Base-by-base conservation (phyloP, 2,113 vertebrate species). In the Embiotoca jacksoni region DNA sequence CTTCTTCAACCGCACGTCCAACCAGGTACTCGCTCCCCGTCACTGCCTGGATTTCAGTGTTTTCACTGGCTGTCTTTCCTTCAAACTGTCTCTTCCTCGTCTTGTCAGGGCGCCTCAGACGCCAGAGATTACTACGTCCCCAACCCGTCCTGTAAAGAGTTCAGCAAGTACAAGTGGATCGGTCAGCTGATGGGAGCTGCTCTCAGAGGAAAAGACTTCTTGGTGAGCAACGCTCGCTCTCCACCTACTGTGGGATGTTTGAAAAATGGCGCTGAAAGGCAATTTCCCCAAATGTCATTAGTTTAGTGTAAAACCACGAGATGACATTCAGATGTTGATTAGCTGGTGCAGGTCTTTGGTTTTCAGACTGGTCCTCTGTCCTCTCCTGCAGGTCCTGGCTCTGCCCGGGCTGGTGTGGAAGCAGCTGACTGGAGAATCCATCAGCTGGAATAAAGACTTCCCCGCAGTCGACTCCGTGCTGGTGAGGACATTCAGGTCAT, bases 171-270 rank as follows among this genome's bases (percentile, higher is more conserved):
- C 0, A 97, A 99, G 81, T 99, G 98, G 98, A 98, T 99, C 0
- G 98, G 98, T 57, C 97, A 99, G 90, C 95, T 99, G 71, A 99
- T 99, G 98, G 98, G 98, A 31, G 98, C 97, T 31, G 98, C 98
- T 58, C 95, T 99, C 61, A 93, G 98, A 81, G 98, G 98, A 71
- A 98, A 98, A 86, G 98, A 99, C 84, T 99, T 99, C 87, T 92
- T 99, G 94, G 98, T 99, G 83, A 94, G 96, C 90, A 33, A 61
- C 32, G 7, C 46, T 66, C 5, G 33, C 9, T 32, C 13, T 58
- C 23, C 14, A 58, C 4, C 16, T 23, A 3, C 16, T 47, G 9
- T 13, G 0, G 3, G 1, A 31, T 8, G 8, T 49, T 44, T 53
- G 44, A 23, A 23, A 23, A 23, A 23, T 23, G 23, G 23, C 23